Evolutionary conservation across 2,797 vertebrate species (phyloP), one percentile per base, ranked within the genome.

Genomic region (Ptychadena robeensis): DNA sequence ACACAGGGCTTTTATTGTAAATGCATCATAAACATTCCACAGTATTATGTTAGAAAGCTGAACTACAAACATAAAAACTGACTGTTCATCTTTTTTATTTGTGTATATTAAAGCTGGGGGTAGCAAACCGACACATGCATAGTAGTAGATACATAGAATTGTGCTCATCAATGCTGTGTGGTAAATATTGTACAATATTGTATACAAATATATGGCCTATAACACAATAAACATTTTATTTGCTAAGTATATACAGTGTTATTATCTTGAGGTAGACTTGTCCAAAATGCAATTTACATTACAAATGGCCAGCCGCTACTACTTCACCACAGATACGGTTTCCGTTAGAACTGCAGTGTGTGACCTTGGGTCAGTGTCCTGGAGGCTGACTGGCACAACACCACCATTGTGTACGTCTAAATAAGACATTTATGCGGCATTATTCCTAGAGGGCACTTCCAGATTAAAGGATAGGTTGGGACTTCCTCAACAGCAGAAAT

Each of bases 291-390:
- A 4, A 22, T 53, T 48, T 22, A 22, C 34, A 30, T 57, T 66
- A 25, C 34, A 48, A 73, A 30, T 14, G 35, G 63, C 57, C 9
- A 64, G 27, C 25, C 59, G 57, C n/a, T 31, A 37, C 30, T 38
- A 31, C 12, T 27, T 25, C 73, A 37, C 12, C 32, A 31, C 57
- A 73, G 44, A 78, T 67, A 66, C 37, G 38, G 73, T 83, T 83
- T 79, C 75, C 69, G 40, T 57, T 27, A 57, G 27, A 73, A 69
- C 61, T 79, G 68, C 82, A 83, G 27, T 83, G 69, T 83, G 40
- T 79, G 82, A 79, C 82, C 82, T 83, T 83, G 75, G 40, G 69
- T 78, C 68, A 65, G 25, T 72, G 74, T 78, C 81, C 44, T 32
- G 25, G 28, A 35, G 53, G 59, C 59, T 40, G n/a, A 18, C n/a